Evolutionary conservation across 2,797 vertebrate species (phyloP).

Genomic region (Eulemur coronatus): DNA sequence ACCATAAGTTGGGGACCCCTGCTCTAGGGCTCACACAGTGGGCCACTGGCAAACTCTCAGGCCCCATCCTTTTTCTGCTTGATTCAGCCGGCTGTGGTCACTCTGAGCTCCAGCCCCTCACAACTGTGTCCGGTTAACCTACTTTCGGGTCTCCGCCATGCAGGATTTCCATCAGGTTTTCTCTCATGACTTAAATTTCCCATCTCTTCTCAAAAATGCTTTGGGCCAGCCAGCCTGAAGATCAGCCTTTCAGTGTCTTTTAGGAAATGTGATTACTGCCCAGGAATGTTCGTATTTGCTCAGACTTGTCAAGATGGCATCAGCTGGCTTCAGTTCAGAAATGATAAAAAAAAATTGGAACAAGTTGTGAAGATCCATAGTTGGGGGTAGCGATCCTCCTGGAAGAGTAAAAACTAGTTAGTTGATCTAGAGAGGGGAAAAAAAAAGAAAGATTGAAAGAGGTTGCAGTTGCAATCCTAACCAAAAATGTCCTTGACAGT

Average conservation of each 20-base stretch:
- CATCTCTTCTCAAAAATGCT: not conserved
- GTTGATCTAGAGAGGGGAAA: not conserved
- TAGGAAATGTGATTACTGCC: conserved; percentile 10
- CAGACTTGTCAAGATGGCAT: conserved; percentile 44
- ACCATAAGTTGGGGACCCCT: too few species aligned
- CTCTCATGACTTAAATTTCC: conserved; percentile 36
- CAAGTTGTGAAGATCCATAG: not conserved
- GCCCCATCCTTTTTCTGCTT: not conserved
- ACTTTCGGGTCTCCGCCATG: not conserved
- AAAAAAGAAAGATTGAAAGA: not conserved
- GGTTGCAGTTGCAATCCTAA: not conserved
- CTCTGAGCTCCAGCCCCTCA: not conserved
- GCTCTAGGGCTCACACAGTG: not conserved
- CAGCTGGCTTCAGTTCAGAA: conserved; percentile 33
- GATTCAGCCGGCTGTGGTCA: not conserved
- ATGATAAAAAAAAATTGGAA: conserved; percentile 40
- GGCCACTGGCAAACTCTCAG: not conserved
- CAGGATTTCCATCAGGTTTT: conserved; percentile 1
- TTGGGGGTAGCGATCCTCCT: not conserved
- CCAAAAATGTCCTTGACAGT: not conserved
- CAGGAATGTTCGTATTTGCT: conserved; percentile 46
- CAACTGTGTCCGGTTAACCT: not conserved
- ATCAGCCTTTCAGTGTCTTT: not conserved
- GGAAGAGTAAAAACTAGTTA: conserved; percentile 15
- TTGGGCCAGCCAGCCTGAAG: conserved; percentile 20